Evolutionary conservation across 2,888 invertebrate species (phyloP), one percentile per base, ranked within the genome.

Genomic region (Acrobasis consociella): DNA sequence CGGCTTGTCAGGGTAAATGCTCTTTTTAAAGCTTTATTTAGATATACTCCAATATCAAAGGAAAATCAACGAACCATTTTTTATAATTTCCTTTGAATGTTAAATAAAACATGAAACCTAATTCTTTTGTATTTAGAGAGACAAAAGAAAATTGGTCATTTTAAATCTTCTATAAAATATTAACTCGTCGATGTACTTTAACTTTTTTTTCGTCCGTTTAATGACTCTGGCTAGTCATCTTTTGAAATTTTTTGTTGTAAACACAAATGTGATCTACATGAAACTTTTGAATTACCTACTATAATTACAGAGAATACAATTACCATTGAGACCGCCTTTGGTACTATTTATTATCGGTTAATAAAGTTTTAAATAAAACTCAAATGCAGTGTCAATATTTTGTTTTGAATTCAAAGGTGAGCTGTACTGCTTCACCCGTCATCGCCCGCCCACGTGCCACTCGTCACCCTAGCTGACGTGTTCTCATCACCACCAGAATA

Each of bases 381-480:
- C 13, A 38, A 53, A 5, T 46, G 46, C 13, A 17, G 13, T 53
- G 50, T 49, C 13, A 49, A 46, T 58, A 22, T 31, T 46, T 37
- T 51, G 50, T 55, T 64, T 64, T 49, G 49, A 60, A 56, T 65
- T 62, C 37, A 56, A 62, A 65, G 62, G 39, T 38, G n/a, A 62
- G 16, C 64, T 59, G 72, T 72, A 66, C 72, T 76, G 75, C 73
- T 72, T 73, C 73, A 72, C 69, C 70, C 67, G 76, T 81, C 76
- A 71, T 72, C 78, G 71, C 69, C 74, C 82, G 74, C 86, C 86
- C 83, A 86, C 87, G 68, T 74, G 72, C 74, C 73, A 67, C 73
- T 80, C 81, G 76, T 85, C 85, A 85, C 80, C 82, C 85, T 84
- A 83, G 77, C 75, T 68, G 81, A 77, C 78, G 75, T 79, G 81